phyloP scores from a whole-genome alignment of 2,113 vertebrate species.

The Alligator sinensis region DNA sequence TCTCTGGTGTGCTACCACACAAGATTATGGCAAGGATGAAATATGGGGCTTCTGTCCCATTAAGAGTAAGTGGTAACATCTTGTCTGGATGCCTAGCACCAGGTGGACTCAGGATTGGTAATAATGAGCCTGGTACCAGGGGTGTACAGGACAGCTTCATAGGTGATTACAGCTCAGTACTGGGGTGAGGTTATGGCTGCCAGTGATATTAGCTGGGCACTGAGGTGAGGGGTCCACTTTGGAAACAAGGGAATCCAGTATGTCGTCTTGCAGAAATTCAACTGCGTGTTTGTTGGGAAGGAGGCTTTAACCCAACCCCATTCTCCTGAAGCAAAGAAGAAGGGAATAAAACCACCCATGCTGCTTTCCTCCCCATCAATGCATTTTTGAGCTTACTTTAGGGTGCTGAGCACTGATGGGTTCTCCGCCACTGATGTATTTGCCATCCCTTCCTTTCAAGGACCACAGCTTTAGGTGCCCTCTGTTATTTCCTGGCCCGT shows the following conservation, averaged over 20 bases:
- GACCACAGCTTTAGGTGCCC: background rate
- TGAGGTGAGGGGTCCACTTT: background rate
- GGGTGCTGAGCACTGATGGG: background rate
- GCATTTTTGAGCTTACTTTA: background rate
- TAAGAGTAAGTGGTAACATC: slow-evolving; percentile 84
- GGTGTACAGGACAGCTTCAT: background rate
- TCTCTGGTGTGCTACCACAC: slow-evolving; percentile 96
- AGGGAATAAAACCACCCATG: background rate
- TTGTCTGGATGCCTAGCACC: accelerated
- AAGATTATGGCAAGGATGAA: slow-evolving; percentile 93
- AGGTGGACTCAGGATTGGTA: too few relatives aligned
- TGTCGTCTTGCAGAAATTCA: background rate
- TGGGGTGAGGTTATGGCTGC: too few relatives aligned
- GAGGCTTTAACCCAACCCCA: background rate
- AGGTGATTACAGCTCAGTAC: too few relatives aligned
- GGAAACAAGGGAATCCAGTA: background rate
- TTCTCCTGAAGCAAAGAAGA: background rate
- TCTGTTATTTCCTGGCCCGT: background rate
- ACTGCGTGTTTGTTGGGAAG: background rate
- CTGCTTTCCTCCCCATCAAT: background rate
- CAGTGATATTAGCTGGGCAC: too few relatives aligned
- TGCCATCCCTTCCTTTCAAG: background rate
- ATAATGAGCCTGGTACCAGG: background rate
- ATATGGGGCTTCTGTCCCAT: slow-evolving; percentile 98
- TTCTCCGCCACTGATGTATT: too few relatives aligned